Evolutionary conservation across 2,797 vertebrate species (phyloP), one percentile per base, ranked within the genome.

Genomic region (Botia kubotai): DNA sequence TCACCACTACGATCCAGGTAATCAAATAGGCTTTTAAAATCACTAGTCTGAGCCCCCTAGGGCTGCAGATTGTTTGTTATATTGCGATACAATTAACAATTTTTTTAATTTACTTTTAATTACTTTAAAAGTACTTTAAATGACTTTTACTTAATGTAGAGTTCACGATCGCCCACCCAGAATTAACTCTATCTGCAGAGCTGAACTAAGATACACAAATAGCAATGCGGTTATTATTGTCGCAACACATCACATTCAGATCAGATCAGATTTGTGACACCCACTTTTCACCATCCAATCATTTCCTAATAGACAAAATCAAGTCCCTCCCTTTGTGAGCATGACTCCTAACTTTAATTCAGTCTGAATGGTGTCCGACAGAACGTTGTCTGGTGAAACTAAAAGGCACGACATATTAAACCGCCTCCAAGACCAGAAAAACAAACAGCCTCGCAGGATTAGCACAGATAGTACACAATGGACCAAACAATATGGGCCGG

Each of bases 391-490:
- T 50, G 23, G 46, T 71, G 70, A 73, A 70, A 67, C 67, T 72
- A 83, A 33, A 80, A 60, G 60, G 67, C 66, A 48, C 50, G 7
- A 65, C 21, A 67, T 73, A 55, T 81, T 75, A 76, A 74, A 70
- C 77, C 58, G 62, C 65, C 80, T 39, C 50, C 43, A 58, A 71
- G 55, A 75, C 69, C 10, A 57, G 72, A 52, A 72, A 85, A 84
- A 83, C 68, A 82, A 86, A 82, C 70, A 86, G 60, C 75, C 69
- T 71, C 8, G n/a, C 14, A 62, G 67, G 79, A 82, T 80, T 73
- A 84, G 53, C 82, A 87, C 69, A 66, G 68, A 72, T 66, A 50
- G 48, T 73, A 72, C 71, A 85, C 81, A 86, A 83, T 74, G 26
- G 75, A 26, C 39, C 43, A 71, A 58, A 81, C 83, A 86, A 83